Conservation (phyloP, 1,140 invertebrate genomes). For the Agrilus planipennis region DNA sequence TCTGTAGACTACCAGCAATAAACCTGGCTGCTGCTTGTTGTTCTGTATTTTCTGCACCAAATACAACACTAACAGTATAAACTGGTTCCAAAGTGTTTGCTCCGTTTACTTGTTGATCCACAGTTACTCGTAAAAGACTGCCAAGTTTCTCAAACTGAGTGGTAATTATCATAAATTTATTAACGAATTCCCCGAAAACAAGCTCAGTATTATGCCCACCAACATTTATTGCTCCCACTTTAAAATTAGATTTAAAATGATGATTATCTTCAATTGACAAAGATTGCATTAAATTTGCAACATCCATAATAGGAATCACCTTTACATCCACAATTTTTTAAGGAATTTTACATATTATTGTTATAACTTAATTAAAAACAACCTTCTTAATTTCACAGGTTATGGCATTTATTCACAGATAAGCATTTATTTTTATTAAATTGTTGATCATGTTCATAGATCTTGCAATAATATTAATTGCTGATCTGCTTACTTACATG, state of each 20-base stretch:
- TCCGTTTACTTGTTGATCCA: conserved; percentile 39
- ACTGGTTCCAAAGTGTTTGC: conserved; percentile 33
- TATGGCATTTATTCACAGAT: too few relatives aligned
- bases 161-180: conserved; percentile 49
- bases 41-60: conserved; percentile 52
- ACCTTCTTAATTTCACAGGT: too few relatives aligned
- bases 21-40: conserved; percentile 48
- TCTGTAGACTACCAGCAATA: conserved; percentile 51
- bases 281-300: conserved; percentile 13
- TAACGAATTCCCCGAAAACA: conserved; percentile 42
- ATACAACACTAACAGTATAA: conserved; percentile 46
- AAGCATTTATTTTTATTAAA: too few relatives aligned
- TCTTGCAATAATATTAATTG: too few relatives aligned
- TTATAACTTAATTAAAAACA: too few relatives aligned
- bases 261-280: conserved; percentile 11
- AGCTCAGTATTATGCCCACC: conserved; percentile 37
- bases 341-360: too few relatives aligned
- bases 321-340: too few relatives aligned
- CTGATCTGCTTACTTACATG: too few relatives aligned
- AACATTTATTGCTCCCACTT: conserved; percentile 19
- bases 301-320: too few relatives aligned
- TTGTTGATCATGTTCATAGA: too few relatives aligned
- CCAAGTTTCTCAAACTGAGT: conserved; percentile 59
- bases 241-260: conserved; percentile 5
- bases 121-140: conserved; percentile 44